phyloP scores from a whole-genome alignment of 2,797 vertebrate species.

The Betta splendens region DNA sequence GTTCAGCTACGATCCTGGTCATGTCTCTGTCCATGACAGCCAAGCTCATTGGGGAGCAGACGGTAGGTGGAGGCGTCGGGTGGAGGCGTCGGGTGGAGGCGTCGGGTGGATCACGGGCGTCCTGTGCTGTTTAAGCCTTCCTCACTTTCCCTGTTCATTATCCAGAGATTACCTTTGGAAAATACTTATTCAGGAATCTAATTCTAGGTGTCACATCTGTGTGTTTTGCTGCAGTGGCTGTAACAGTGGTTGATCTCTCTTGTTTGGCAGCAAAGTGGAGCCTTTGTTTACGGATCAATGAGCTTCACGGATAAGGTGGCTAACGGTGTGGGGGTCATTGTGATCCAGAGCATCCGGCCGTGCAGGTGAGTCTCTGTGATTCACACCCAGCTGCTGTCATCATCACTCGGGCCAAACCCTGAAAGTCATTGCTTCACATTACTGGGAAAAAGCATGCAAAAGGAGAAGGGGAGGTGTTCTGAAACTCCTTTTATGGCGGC shows the following conservation, averaged over 20 bases:
- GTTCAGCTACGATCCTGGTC: constrained; percentile 88
- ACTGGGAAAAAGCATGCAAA: no score
- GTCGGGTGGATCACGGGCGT: not conserved
- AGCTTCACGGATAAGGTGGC: constrained; percentile 91
- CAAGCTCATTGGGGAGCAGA: constrained; percentile 88
- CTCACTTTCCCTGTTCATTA: no score
- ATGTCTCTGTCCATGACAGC: constrained; percentile 93
- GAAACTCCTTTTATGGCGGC: not conserved
- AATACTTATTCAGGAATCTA: no score
- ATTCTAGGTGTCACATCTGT: constrained; percentile 1
- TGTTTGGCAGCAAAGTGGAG: constrained; percentile 84
- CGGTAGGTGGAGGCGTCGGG: constrained; percentile 77
- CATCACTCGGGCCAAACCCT: no score
- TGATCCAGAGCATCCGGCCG: constrained; percentile 85
- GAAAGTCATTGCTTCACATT: no score
- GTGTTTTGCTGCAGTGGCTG: not conserved
- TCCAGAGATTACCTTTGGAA: no score
- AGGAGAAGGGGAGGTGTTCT: no score
- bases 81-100: constrained; percentile 82
- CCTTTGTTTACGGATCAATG: constrained; percentile 91
- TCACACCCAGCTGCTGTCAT: not conserved
- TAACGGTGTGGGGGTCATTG: constrained; percentile 87
- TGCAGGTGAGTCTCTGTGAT: constrained; percentile 79
- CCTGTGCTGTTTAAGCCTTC: not conserved
- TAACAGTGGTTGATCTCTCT: constrained; percentile 1